Evolutionary conservation across 2,797 vertebrate species (phyloP).

Genomic region (Neosilurus hyrtlii): DNA sequence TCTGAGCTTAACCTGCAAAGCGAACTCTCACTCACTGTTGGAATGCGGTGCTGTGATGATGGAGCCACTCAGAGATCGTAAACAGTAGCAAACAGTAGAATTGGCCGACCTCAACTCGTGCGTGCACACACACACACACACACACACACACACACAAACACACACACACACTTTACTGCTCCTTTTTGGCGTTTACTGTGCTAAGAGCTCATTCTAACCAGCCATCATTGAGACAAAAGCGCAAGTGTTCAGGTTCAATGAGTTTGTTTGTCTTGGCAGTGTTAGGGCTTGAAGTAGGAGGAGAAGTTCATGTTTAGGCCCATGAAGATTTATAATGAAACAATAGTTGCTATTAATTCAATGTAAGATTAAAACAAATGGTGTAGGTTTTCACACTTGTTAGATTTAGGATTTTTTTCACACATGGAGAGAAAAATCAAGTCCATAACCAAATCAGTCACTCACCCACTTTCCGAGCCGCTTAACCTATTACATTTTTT

Average conservation of each 20-base stretch:
- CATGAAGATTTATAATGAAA: conserved; percentile 10
- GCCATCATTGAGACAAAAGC: conserved; percentile 24
- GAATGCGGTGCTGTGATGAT: conserved; percentile 34
- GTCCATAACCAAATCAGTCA: not conserved
- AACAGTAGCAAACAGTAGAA: conserved; percentile 33
- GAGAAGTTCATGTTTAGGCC: conserved; percentile 12
- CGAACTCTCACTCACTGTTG: conserved; percentile 4
- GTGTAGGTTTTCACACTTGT: conserved; percentile 1
- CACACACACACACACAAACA: not conserved
- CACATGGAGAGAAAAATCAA: not conserved
- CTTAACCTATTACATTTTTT: too few species aligned
- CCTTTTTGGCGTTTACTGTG: conserved; percentile 1
- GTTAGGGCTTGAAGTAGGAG: conserved; percentile 9
- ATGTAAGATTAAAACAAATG: conserved; percentile 2
- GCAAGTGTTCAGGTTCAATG: conserved; percentile 17
- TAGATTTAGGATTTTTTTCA: not conserved
- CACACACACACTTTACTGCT: not conserved
- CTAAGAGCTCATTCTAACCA: conserved; percentile 15
- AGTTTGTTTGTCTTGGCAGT: conserved; percentile 38
- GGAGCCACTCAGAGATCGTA: conserved; percentile 16
- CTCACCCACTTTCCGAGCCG: too few species aligned
- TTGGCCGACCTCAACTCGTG: not conserved
- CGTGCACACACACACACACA: not conserved
- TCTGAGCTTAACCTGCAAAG: conserved; percentile 29
- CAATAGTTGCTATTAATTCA: conserved; percentile 24